These are phyloP conservation scores for Drosophila chauvacae DNA, from an alignment of 1,140 invertebrate species.

Conservation along the genomic window DNA sequence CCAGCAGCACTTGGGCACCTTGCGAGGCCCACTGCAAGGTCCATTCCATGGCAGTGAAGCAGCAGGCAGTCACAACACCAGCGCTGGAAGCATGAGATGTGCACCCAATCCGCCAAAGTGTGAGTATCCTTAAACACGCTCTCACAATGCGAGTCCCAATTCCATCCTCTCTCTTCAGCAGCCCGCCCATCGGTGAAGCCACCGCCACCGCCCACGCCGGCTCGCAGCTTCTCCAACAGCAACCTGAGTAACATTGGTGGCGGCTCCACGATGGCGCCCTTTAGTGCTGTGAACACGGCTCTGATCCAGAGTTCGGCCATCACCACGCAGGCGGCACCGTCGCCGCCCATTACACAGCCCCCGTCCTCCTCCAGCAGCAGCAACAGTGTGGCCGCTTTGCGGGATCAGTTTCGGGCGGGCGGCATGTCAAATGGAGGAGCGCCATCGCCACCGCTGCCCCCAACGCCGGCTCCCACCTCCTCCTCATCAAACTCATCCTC, in stretches of 20 bases:
- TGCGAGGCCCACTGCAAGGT: slow-evolving; percentile 67
- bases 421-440: slow-evolving; percentile 41
- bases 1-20: slow-evolving; percentile 81
- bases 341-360: slow-evolving; percentile 63
- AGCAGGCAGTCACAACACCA: slow-evolving; percentile 55
- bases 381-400: slow-evolving; percentile 72
- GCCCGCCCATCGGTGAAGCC: slow-evolving; percentile 82
- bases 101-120: slow-evolving; percentile 80
- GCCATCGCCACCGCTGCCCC: slow-evolving; percentile 58
- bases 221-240: slow-evolving; percentile 82
- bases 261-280: slow-evolving; percentile 24
- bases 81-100: slow-evolving; percentile 62
- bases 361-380: slow-evolving; percentile 71
- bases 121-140: slow-evolving; percentile 19
- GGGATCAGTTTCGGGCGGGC: slow-evolving; percentile 72
- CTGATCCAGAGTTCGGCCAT: slow-evolving; percentile 59
- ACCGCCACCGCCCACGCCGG: slow-evolving; percentile 81
- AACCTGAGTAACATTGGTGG: slow-evolving; percentile 69
- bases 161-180: background rate
- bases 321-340: slow-evolving; percentile 51
- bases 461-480: slow-evolving; percentile 36
- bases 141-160: background rate
- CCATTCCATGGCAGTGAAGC: slow-evolving; percentile 52
- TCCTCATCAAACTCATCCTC: slow-evolving; percentile 29
- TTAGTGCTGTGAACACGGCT: slow-evolving; percentile 70